A percentile compares a stretch with the other conserved stretches of the same genome.
phyloP scores from a whole-genome alignment of 2,113 vertebrate species.

The Hippocampus guttulatus region DNA sequence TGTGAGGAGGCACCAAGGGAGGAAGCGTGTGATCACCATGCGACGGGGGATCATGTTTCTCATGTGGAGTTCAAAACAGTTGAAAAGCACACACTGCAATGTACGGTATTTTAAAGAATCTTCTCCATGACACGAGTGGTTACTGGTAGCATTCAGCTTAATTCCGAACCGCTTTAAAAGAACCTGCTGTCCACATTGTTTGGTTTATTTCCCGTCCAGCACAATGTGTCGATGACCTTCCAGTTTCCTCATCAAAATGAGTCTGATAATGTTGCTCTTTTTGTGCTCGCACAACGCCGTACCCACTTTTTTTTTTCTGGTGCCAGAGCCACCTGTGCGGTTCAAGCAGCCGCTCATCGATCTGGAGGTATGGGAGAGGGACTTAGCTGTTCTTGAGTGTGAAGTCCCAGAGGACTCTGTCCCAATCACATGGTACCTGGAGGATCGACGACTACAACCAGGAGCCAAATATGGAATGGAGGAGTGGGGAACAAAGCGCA shows the following conservation, averaged over 20 bases:
- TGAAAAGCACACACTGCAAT: too few species aligned
- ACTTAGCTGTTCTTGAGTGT: constrained; percentile 89
- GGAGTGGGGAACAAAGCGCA: constrained; percentile 81
- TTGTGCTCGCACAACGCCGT: constrained; percentile 32
- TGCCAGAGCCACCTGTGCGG: constrained; percentile 82
- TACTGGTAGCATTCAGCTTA: constrained; percentile 2
- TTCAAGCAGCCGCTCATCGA: constrained; percentile 89
- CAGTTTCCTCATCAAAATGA: constrained; percentile 41
- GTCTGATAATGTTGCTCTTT: constrained; percentile 47
- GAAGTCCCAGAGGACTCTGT: constrained; percentile 90
- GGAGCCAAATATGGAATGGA: constrained; percentile 94
- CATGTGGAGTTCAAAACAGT: constrained; percentile 47
- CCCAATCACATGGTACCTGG: constrained; percentile 90
- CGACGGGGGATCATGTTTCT: constrained; percentile 53
- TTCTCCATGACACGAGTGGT: neutral
- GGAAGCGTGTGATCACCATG: constrained; percentile 49
- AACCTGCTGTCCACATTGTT: constrained; percentile 50
- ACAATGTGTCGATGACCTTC: constrained; percentile 57
- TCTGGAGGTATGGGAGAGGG: constrained; percentile 85
- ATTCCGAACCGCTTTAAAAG: constrained; percentile 3
- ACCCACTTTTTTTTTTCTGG: constrained; percentile 15
- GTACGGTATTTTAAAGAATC: too few species aligned
- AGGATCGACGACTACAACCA: constrained; percentile 88
- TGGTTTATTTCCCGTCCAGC: constrained; percentile 62
- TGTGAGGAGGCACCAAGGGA: constrained; percentile 27